A percentile compares a stretch with the other conserved stretches of the same genome.
Evolutionary conservation across 2,797 vertebrate genomes (phyloP).

Genomic region (Phataginus tetradactyla): DNA sequence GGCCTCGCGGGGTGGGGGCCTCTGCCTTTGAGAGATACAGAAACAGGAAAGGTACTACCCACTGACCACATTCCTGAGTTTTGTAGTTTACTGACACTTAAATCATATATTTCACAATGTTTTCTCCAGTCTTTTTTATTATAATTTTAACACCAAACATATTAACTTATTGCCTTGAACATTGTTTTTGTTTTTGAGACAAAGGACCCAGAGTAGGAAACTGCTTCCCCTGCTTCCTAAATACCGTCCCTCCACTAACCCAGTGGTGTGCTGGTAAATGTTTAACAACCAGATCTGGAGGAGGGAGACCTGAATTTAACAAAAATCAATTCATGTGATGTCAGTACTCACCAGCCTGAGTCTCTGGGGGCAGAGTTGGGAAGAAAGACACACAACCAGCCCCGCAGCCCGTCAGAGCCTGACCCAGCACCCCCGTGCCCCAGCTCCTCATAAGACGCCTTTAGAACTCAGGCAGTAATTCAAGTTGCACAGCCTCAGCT

Average conservation of each 20-base stretch:
- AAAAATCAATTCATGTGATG: not conserved
- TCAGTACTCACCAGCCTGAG: not conserved
- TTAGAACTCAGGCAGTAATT: not conserved
- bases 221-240: not conserved
- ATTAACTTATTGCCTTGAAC: not conserved
- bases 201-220: not conserved
- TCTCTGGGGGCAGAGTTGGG: not conserved
- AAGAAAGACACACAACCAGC: not conserved
- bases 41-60: not conserved
- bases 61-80: slow-evolving; percentile 25
- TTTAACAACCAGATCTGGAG: not conserved
- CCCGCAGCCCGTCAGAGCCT: not conserved
- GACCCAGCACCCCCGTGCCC: too few species aligned
- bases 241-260: not conserved
- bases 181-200: slow-evolving; percentile 17
- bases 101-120: slow-evolving; percentile 21
- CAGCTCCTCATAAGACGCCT: not conserved
- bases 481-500: not conserved
- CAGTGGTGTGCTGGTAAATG: not conserved
- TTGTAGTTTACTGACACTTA: not conserved
- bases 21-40: not conserved
- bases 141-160: slow-evolving; percentile 13
- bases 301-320: not conserved
- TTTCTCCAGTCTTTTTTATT: slow-evolving; percentile 17
- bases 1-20: not conserved